Evolutionary conservation across 1,140 invertebrate genomes (phyloP), one percentile per base, ranked within the genome.

Genomic region (Platyura marginata): DNA sequence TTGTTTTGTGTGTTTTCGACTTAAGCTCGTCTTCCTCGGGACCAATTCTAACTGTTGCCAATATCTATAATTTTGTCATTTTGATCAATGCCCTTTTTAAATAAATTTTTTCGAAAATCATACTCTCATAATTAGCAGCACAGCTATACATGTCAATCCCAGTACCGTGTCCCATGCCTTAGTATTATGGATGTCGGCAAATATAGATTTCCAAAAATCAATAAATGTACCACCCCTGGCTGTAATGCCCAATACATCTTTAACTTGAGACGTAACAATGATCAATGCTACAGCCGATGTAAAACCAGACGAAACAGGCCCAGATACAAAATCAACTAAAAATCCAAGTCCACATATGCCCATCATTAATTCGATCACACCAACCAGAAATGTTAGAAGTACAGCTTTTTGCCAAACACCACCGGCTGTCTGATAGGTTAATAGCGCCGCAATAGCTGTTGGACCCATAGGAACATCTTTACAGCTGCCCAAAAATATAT

Each of bases 211-310:
- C 76, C 79, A 81, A 50, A 78, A 75, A 48, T 81, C 67, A 5
- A 85, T 48, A 50, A 86, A 85, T 13, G 75, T 84, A 5, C 63
- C 65, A 1, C 81, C 83, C 8, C 67, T 74, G 2, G 81, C 84
- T 9, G 67, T 68, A 15, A 94, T 81, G 0, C 81, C 81, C 15
- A 90, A 68, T 36, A 91, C 62, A 48, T 84, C 79, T 61, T 88
- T 92, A 21, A 94, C 66, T 67, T 96, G 90, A 1, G 87, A 87
- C 2, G 81, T 79, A 3, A 85, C 75, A 35, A 95, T 93, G 46
- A 91, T 89, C 6, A 95, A 67, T 13, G 90, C 88, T 5, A 91
- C 90, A 1, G 90, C 90, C 9, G 86, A 89, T 0, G 89, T 94
- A 55, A 94, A 95, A 6, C 88, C 88, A 3, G 83, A 90, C 33